These are phyloP conservation scores for Paramormyrops hopkinsi DNA, from an alignment of 2,797 vertebrate genomes.

Conservation along the genomic window DNA sequence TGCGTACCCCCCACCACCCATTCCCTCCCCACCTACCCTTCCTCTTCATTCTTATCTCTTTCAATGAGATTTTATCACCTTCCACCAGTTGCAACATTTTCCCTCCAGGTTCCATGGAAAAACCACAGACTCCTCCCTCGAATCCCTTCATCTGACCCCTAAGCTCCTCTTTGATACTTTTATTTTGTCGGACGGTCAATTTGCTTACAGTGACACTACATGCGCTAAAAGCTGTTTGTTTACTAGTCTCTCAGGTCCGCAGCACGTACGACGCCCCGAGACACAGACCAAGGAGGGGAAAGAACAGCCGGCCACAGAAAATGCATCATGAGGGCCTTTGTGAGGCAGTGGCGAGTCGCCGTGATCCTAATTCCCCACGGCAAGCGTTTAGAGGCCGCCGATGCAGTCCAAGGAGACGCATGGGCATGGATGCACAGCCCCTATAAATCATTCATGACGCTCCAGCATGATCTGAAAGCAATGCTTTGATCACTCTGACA, in stretches of 20 bases:
- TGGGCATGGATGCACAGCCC: background rate
- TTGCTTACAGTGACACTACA: background rate
- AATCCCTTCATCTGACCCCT: conserved; percentile 1
- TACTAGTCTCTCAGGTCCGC: background rate
- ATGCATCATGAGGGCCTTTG: background rate
- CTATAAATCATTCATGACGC: conserved; percentile 18
- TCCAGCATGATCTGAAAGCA: conserved; percentile 29
- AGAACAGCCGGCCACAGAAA: background rate
- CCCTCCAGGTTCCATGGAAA: conserved; percentile 14
- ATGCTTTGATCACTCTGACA: conserved; percentile 17
- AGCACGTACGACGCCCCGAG: background rate
- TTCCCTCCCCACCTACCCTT: conserved; percentile 21
- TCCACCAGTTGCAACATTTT: conserved; percentile 22
- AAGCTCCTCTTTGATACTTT: background rate
- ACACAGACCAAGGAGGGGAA: background rate
- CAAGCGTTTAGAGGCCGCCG: background rate
- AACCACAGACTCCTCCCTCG: background rate
- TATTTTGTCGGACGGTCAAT: background rate
- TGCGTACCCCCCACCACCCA: background rate
- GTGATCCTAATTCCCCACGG: background rate
- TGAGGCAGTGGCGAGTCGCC: background rate
- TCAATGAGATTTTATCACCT: conserved; percentile 32
- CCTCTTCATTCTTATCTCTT: conserved; percentile 18
- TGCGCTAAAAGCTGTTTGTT: background rate
- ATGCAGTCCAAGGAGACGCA: background rate